A percentile compares a stretch with the other conserved stretches of the same genome.
These are phyloP conservation scores for Turritopsis dohrnii DNA, from an alignment of 30 jellyfish, hydroid and myxozoan species.

Conservation along the genomic window DNA sequence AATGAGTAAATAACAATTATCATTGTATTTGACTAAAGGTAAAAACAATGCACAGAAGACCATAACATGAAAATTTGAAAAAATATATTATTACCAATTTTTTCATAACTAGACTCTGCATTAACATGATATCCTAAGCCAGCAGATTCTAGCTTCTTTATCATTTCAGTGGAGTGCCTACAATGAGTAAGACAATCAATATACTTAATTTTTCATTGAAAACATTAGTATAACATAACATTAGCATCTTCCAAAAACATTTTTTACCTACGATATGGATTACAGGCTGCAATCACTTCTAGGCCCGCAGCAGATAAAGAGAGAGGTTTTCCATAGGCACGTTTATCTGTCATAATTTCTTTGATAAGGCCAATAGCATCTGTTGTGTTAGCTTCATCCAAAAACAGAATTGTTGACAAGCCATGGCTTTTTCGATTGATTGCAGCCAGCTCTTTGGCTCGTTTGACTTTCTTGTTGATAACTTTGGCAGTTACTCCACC, in stretches of 20 bases:
- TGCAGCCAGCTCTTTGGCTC: slow-evolving; percentile 49
- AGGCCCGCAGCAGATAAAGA: slow-evolving; percentile 37
- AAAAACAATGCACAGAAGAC: background rate
- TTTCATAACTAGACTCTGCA: slow-evolving; percentile 44
- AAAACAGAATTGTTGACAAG: slow-evolving; percentile 13
- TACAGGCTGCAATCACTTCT: slow-evolving; percentile 50
- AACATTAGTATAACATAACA: background rate
- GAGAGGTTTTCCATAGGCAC: slow-evolving; percentile 52
- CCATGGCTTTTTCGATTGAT: slow-evolving; percentile 18
- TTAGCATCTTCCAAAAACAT: background rate
- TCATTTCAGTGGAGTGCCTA: slow-evolving; percentile 56
- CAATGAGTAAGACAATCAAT: background rate
- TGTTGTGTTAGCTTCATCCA: slow-evolving; percentile 49
- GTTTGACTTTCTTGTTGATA: slow-evolving; percentile 29
- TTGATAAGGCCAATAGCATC: slow-evolving; percentile 57
- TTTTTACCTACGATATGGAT: slow-evolving; percentile 50
- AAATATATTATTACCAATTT: slow-evolving; percentile 46
- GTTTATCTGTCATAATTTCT: slow-evolving; percentile 45
- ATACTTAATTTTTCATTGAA: background rate
- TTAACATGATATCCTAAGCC: slow-evolving; percentile 62
- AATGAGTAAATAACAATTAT: background rate
- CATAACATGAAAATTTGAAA: too few relatives aligned
- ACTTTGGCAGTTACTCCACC: slow-evolving; percentile 59
- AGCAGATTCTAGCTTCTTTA: slow-evolving; percentile 43
- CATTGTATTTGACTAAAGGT: background rate